Base-by-base conservation (phyloP, 2,888 invertebrate species). In the Pimpla rufipes region DNA sequence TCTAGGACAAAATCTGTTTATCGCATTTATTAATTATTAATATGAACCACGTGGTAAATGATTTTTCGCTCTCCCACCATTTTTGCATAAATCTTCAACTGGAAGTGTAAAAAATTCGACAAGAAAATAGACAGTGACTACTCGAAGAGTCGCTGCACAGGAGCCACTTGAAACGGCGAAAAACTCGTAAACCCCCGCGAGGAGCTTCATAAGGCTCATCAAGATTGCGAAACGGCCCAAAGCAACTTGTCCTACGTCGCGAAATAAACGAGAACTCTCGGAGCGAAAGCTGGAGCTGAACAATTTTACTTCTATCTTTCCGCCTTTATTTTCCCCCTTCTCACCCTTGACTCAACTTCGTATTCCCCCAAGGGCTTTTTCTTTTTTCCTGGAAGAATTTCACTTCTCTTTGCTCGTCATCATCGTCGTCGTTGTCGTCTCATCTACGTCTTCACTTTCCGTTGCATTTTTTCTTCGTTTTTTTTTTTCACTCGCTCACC, bases 151-250 rank as follows among this genome's bases (percentile, higher is more conserved):
- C 29, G 16, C 37, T 18, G 16, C 16, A n/a, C n/a, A 37, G 18
- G 13, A 8, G 11, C 21, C 55, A 23, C 55, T 55, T 55, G 3
- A 23, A 55, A 23, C 62, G 37, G 18, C 42, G 50, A 59, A 10
- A 71, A 73, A 73, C 67, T 67, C 52, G 42, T 11, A 68, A 77
- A 67, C 55, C 6, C 3, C 70, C 64, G 64, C 10, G 37, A 37
- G 68, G 68, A 74, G 70, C 47, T 78, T 82, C 29, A 55, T 59
- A 52, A 68, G 64, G 3, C n/a, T 76, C 67, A 37, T 79, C 23
- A 68, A 70, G 68, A 18, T 29, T 29, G 55, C 59, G 42, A 13
- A 8, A 35, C 23, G 45, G 52, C 64, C 18, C 29, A 16, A 16
- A 45, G 67, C 50, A 45, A 52, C 42, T 62, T 8, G 45, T 21